Percentiles rank a stretch among this genome's conserved stretches.
phyloP scores from a whole-genome alignment of 2,113 vertebrate genomes.

The Apistogramma diplotaenia region DNA sequence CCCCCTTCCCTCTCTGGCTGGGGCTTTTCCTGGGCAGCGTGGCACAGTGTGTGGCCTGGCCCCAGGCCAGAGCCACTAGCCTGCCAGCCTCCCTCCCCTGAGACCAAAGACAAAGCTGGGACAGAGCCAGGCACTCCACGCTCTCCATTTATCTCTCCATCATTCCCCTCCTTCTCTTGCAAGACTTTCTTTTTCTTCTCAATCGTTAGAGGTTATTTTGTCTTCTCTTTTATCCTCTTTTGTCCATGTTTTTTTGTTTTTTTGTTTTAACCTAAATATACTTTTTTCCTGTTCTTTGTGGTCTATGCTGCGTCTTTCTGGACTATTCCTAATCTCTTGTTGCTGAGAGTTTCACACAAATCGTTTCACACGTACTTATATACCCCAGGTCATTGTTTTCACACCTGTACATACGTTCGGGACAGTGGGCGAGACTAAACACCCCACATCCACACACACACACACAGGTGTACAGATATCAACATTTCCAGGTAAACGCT shows the following conservation, averaged over 20 bases:
- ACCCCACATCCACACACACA: not conserved
- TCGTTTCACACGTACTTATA: not conserved
- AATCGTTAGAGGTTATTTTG: not conserved
- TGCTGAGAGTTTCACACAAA: not conserved
- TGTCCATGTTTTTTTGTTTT: not conserved
- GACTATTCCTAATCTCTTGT: not conserved
- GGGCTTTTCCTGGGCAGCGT: conserved; percentile 70
- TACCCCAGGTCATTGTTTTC: not conserved
- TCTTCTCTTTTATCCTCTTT: not conserved
- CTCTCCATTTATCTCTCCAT: conserved; percentile 48
- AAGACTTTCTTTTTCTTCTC: conserved; percentile 21
- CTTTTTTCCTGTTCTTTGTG: not conserved
- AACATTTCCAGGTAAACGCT: not conserved
- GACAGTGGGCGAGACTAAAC: not conserved
- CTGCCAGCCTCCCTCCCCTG: conserved; percentile 66
- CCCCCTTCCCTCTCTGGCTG: conserved; percentile 34
- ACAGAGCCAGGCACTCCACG: conserved; percentile 62
- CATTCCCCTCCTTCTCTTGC: conserved; percentile 16
- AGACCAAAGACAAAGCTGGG: conserved; percentile 79
- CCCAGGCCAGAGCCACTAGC: conserved; percentile 66
- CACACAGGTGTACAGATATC: not conserved
- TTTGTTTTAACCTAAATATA: not conserved
- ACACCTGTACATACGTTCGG: not conserved
- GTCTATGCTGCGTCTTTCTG: not conserved
- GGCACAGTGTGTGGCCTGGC: conserved; percentile 74